Conservation (phyloP, 2,113 vertebrate genomes). For the Columbina picui region DNA sequence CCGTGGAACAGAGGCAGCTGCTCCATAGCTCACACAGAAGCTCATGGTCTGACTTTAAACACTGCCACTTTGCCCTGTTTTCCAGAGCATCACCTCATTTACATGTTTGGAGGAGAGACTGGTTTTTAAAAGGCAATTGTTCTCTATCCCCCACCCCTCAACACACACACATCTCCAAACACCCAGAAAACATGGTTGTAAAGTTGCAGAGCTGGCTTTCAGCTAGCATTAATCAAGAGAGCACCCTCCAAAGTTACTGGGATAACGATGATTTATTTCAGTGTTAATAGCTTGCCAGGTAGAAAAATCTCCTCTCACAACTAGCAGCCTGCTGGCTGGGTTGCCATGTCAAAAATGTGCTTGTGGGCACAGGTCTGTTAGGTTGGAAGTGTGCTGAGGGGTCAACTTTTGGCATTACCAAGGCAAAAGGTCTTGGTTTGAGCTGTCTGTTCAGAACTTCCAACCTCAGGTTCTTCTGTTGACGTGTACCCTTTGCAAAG, state of each 20-base stretch:
- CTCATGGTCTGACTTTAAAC: not conserved
- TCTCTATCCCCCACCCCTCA: not conserved
- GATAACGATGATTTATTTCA: conserved; percentile 56
- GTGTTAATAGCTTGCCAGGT: conserved; percentile 27
- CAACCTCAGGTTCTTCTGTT: not conserved
- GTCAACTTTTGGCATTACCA: rapidly evolving
- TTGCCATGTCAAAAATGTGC: not conserved
- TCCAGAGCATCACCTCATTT: not conserved
- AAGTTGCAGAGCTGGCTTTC: not conserved
- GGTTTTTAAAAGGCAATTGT: not conserved
- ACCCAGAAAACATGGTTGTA: not conserved
- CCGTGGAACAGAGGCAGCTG: not conserved
- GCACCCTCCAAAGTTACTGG: not conserved
- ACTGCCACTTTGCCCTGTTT: not conserved
- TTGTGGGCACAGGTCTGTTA: not conserved
- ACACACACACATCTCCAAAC: not conserved
- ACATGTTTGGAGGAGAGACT: not conserved
- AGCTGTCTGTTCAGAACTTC: not conserved
- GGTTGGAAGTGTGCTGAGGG: not conserved
- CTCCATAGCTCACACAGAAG: not conserved
- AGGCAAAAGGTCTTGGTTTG: not conserved
- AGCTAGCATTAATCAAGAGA: conserved; percentile 14
- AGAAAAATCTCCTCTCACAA: not conserved
- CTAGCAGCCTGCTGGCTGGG: not conserved
- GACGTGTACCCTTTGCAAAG: not conserved